Evolutionary conservation across 2,113 vertebrate genomes (phyloP).

Genomic region (Mus pahari): DNA sequence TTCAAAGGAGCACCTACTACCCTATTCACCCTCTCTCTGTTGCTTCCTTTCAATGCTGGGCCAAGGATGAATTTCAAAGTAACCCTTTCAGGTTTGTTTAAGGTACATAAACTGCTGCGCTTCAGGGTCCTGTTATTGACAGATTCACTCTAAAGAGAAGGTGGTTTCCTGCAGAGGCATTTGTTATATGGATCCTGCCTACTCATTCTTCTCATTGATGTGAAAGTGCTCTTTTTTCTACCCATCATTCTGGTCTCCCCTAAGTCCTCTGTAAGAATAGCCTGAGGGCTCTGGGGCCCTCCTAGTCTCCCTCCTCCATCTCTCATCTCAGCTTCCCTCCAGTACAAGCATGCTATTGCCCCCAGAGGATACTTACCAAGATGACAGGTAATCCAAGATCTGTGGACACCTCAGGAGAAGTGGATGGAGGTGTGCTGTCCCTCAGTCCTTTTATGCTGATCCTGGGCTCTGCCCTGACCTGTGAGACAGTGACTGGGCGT

Average conservation of each 20-base stretch:
- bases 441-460: neutral
- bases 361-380: neutral
- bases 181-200: neutral
- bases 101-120: neutral
- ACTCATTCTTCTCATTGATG: too few relatives aligned
- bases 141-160: neutral
- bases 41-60: neutral
- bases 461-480: neutral
- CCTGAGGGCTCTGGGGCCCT: neutral
- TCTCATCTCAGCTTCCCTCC: neutral
- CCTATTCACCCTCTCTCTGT: neutral
- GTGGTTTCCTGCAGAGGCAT: neutral
- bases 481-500: neutral
- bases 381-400: neutral
- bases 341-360: neutral
- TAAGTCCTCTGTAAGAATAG: neutral
- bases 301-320: neutral
- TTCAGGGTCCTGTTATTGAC: neutral
- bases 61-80: neutral
- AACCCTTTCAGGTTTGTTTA: neutral
- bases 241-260: neutral
- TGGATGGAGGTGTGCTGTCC: neutral
- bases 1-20: neutral
- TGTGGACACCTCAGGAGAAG: neutral
- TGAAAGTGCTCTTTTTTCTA: neutral